A percentile compares a stretch with the other conserved stretches of the same genome.
Evolutionary conservation across 2,888 invertebrate species (phyloP).

Genomic region (Plebejus melissa): DNA sequence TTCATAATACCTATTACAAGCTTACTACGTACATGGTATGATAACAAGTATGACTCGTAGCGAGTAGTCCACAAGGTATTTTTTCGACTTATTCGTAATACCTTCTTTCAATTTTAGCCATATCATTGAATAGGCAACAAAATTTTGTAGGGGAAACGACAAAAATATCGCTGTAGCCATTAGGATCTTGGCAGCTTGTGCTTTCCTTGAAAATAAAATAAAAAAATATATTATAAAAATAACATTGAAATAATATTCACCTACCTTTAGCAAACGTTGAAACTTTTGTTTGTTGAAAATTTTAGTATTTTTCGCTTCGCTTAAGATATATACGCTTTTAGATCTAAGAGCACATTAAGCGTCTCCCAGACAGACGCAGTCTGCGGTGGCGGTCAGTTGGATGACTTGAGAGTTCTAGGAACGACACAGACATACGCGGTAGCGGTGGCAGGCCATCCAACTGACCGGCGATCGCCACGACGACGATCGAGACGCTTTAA

Average conservation of each 20-base stretch:
- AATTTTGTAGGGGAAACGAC: slow-evolving; percentile 92
- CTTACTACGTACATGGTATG: slow-evolving; percentile 50
- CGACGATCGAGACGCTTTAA: too few relatives aligned
- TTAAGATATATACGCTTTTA: too few relatives aligned
- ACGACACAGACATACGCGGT: too few relatives aligned
- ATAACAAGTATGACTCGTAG: slow-evolving; percentile 48
- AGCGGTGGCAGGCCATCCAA: too few relatives aligned
- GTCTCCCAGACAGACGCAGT: too few relatives aligned
- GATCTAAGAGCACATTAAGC: too few relatives aligned
- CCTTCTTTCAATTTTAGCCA: slow-evolving; percentile 71
- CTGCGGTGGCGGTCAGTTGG: too few relatives aligned
- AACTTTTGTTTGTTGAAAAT: too few relatives aligned
- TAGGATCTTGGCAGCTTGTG: slow-evolving; percentile 80
- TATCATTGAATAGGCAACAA: slow-evolving; percentile 90
- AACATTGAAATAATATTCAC: neutral
- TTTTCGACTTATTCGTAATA: slow-evolving; percentile 53
- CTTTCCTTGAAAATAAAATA: slow-evolving; percentile 68
- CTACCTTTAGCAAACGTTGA: neutral
- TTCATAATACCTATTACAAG: neutral
- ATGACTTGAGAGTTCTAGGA: too few relatives aligned
- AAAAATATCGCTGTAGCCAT: slow-evolving; percentile 87
- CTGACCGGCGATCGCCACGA: too few relatives aligned
- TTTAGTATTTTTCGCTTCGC: too few relatives aligned
- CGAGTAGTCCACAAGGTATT: slow-evolving; percentile 40
- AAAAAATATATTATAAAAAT: neutral